Conservation (phyloP, 2,797 vertebrate species). For the Syndactyla subalaris region DNA sequence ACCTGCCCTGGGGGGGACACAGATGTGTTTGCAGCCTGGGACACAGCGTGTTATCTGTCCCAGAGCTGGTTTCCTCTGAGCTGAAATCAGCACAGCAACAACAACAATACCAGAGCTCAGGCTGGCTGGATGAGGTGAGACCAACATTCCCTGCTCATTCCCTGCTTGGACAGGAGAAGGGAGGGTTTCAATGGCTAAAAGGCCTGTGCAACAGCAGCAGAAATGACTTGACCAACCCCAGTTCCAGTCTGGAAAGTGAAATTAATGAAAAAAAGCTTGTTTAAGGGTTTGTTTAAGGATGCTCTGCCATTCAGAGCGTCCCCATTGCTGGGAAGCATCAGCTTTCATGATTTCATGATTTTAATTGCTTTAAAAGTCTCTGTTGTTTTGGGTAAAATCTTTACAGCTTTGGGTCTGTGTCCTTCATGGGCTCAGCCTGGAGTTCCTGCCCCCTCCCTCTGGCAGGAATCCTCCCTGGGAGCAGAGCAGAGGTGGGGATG, state of each 20-base stretch:
- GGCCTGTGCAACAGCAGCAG: background rate
- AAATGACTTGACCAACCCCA: background rate
- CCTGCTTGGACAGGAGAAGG: background rate
- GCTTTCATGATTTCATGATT: background rate
- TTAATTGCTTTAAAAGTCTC: background rate
- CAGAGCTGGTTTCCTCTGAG: background rate
- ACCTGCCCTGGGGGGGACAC: background rate
- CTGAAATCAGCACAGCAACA: background rate
- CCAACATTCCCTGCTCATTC: rapidly evolving
- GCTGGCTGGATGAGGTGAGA: background rate
- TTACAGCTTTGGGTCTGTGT: background rate
- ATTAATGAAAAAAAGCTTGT: background rate
- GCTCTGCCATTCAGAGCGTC: background rate
- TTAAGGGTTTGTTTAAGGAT: too few relatives aligned
- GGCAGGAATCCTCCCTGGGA: too few relatives aligned
- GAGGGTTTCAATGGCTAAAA: background rate
- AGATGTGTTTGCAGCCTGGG: background rate
- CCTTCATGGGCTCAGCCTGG: background rate
- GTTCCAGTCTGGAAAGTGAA: background rate
- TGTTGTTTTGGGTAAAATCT: background rate
- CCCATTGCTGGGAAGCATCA: background rate
- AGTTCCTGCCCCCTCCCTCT: too few relatives aligned
- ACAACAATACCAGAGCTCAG: background rate
- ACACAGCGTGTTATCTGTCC: background rate
- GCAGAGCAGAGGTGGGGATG: background rate